phyloP scores from a whole-genome alignment of 2,113 vertebrate species.

The Hemibagrus wyckioides region DNA sequence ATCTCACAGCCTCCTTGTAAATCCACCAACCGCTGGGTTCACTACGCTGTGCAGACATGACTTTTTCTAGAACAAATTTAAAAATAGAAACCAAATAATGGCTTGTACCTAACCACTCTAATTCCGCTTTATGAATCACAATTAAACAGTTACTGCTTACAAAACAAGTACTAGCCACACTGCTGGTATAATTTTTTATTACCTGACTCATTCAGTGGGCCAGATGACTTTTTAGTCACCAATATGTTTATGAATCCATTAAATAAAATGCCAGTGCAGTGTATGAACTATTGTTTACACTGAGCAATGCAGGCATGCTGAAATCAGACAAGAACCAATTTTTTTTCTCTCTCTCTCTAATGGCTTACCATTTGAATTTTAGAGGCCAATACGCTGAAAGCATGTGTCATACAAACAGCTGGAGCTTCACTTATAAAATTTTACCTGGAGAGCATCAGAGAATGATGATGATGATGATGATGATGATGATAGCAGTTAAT shows the following conservation, averaged over 20 bases:
- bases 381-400: conserved; percentile 39
- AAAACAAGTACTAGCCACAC: neutral
- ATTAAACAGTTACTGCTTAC: conserved; percentile 22
- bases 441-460: conserved; percentile 9
- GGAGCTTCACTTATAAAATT: conserved; percentile 39
- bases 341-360: neutral
- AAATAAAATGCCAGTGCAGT: neutral
- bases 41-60: conserved; percentile 51
- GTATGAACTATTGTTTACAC: neutral
- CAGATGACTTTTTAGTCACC: neutral
- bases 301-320: neutral
- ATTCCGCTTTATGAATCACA: conserved; percentile 23
- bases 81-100: conserved; percentile 60
- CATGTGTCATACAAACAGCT: conserved; percentile 40
- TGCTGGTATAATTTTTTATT: conserved; percentile 5
- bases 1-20: conserved; percentile 66
- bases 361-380: conserved; percentile 39
- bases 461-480: neutral
- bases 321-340: neutral
- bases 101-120: conserved; percentile 22
- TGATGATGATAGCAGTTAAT: conserved; percentile 11
- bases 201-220: neutral
- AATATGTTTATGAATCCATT: conserved; percentile 6
- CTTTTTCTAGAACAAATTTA: conserved; percentile 59
- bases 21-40: conserved; percentile 59